Evolutionary conservation across 2,888 invertebrate species (phyloP).

Genomic region (Vandiemenella viatica): DNA sequence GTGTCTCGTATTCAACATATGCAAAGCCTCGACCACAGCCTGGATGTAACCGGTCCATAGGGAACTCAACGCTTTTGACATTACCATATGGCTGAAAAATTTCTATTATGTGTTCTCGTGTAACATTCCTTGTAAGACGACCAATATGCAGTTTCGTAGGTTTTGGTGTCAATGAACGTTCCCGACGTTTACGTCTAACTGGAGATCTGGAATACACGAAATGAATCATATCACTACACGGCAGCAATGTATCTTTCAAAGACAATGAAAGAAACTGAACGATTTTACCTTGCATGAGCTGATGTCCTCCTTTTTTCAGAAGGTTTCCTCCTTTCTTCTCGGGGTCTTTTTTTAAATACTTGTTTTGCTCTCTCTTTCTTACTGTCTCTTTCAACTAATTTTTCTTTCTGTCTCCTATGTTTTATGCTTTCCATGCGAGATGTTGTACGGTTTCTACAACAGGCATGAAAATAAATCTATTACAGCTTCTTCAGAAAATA

Average conservation of each 20-base stretch:
- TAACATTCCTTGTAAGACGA: constrained; percentile 80
- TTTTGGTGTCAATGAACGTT: constrained; percentile 77
- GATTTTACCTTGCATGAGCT: too few species aligned
- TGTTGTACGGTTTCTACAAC: too few species aligned
- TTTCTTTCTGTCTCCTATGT: background rate
- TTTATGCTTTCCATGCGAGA: background rate
- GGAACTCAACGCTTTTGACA: constrained; percentile 80
- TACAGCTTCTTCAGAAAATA: too few species aligned
- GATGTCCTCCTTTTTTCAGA: too few species aligned
- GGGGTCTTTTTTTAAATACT: too few species aligned
- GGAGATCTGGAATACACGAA: constrained; percentile 26
- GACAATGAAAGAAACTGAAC: too few species aligned
- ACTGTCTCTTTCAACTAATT: too few species aligned
- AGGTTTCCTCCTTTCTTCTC: too few species aligned
- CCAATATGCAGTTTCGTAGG: constrained; percentile 91
- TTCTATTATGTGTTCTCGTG: constrained; percentile 75
- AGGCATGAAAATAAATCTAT: too few species aligned
- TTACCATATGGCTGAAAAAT: constrained; percentile 78
- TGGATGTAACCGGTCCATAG: constrained; percentile 72
- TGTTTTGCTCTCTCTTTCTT: too few species aligned
- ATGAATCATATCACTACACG: background rate
- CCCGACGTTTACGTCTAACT: constrained; percentile 51
- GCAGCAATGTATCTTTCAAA: too few species aligned
- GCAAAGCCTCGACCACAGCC: constrained; percentile 85
- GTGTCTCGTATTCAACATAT: constrained; percentile 84